Percentiles rank a stretch among this genome's conserved stretches.
phyloP scores from a whole-genome alignment of 2,797 vertebrate species.

The Lithobates sylvaticus region DNA sequence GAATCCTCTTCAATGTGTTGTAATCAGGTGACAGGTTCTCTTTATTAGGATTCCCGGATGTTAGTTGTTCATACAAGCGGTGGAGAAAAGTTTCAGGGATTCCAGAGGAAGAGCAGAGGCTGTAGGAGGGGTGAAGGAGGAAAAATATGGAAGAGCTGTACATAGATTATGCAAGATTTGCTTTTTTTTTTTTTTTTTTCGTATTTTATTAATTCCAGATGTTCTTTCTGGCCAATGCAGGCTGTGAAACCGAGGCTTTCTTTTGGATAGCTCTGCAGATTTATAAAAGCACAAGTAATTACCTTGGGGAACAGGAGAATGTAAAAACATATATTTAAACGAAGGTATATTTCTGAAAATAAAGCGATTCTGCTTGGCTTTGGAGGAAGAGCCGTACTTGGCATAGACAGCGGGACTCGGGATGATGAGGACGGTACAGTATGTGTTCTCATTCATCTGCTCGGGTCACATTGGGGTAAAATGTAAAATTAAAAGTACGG shows the following conservation, averaged over 20 bases:
- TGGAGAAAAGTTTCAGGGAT: background rate
- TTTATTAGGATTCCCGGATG: background rate
- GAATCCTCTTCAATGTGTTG: no score
- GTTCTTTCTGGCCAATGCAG: constrained; percentile 25
- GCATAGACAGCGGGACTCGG: background rate
- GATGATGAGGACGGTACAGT: background rate
- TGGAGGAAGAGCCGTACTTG: background rate
- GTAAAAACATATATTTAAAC: constrained; percentile 27
- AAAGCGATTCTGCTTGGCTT: background rate
- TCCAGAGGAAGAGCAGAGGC: constrained; percentile 46
- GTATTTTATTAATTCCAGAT: constrained; percentile 52
- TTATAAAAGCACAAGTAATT: constrained; percentile 22
- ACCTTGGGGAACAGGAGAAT: constrained; percentile 32
- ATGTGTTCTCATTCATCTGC: background rate
- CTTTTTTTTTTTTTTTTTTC: background rate
- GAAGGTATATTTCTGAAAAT: constrained; percentile 23
- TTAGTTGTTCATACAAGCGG: background rate
- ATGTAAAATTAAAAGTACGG: background rate
- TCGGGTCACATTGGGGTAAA: background rate
- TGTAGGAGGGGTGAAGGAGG: constrained; percentile 19
- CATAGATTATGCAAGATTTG: constrained; percentile 34
- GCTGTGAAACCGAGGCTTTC: constrained; percentile 25
- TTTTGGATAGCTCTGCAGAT: constrained; percentile 42
- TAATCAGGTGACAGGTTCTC: background rate
- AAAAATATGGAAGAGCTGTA: constrained; percentile 27